A percentile compares a stretch with the other conserved stretches of the same genome.
phyloP scores from a whole-genome alignment of 2,797 vertebrate species.

The Diplodus sargus region DNA sequence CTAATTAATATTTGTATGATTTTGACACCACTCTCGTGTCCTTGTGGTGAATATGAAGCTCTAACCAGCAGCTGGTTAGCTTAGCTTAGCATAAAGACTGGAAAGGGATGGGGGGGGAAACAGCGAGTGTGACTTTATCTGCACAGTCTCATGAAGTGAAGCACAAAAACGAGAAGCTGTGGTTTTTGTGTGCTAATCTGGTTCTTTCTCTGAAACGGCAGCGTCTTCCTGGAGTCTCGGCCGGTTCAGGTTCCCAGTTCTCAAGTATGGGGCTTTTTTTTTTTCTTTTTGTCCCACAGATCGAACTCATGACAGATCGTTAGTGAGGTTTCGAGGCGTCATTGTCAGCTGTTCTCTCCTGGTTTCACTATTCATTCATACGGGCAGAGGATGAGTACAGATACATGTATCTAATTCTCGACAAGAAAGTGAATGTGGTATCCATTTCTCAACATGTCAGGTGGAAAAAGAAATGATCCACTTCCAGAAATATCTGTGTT shows the following conservation, averaged over 20 bases:
- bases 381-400: not conserved
- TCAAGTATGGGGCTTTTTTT: not conserved
- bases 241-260: no score
- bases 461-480: no score
- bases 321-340: conserved; percentile 3
- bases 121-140: no score
- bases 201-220: not conserved
- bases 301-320: conserved; percentile 1
- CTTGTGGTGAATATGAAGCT: no score
- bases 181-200: not conserved
- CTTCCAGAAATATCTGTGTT: not conserved
- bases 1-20: not conserved
- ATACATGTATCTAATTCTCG: not conserved
- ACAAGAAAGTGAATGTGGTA: not conserved
- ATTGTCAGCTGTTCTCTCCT: not conserved
- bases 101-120: not conserved
- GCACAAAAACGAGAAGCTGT: not conserved
- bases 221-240: not conserved
- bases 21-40: no score
- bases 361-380: not conserved
- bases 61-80: not conserved
- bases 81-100: not conserved
- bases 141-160: not conserved
- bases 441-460: not conserved
- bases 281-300: not conserved